These are phyloP conservation scores for Tauraco hartlaubi DNA, from an alignment of 2,797 vertebrate species.

Conservation along the genomic window DNA sequence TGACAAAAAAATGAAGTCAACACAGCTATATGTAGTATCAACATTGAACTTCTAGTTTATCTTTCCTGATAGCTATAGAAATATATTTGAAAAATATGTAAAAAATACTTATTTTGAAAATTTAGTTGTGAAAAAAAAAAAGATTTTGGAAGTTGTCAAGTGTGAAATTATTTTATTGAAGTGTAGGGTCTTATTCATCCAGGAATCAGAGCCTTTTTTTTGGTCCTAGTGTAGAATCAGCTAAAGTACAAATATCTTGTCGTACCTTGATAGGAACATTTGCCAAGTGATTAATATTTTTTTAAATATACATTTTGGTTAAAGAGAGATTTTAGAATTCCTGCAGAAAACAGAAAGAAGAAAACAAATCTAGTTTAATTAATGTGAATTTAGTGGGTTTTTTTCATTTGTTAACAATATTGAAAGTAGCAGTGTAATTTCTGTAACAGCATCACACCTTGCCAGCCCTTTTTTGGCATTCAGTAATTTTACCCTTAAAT, in stretches of 20 bases:
- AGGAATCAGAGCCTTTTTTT: not conserved
- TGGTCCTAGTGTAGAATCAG: not conserved
- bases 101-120: not conserved
- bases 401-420: not conserved
- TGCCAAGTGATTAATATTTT: not conserved
- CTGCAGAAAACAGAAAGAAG: not conserved
- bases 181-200: not conserved
- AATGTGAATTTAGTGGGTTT: not conserved
- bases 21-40: not conserved
- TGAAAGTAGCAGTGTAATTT: not conserved
- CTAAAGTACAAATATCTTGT: not conserved
- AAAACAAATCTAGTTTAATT: not conserved
- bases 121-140: not conserved
- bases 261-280: not conserved
- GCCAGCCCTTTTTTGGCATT: not conserved
- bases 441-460: not conserved
- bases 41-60: not conserved
- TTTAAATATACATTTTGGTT: not conserved
- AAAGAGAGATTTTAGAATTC: not conserved
- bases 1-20: not conserved
- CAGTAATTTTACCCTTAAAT: not conserved
- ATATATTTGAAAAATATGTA: not conserved
- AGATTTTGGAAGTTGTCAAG: not conserved
- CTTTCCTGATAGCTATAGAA: not conserved
- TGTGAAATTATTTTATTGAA: not conserved